Evolutionary conservation across 2,797 vertebrate species (phyloP), one percentile per base, ranked within the genome.

Genomic region (Macrochelys suwanniensis): DNA sequence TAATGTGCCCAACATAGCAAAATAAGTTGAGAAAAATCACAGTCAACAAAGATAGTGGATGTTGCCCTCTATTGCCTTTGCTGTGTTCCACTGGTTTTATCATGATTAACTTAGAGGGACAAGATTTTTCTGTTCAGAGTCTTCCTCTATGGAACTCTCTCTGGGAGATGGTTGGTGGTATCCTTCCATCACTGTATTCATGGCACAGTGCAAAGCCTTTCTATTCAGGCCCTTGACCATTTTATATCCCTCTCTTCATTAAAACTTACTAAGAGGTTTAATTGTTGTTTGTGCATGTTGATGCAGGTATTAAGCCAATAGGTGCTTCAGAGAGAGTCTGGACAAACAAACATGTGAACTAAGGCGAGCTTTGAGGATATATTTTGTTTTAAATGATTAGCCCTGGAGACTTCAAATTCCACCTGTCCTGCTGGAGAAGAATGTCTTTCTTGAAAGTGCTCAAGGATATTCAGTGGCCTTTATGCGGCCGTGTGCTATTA

Each of bases 201-300:
- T 9, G 51, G 81, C 49, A 13, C 37, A 45, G 21, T 11, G 7
- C 21, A 84, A 90, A 89, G 2, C 1, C 50, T 79, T 13, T 33
- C 19, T 57, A 87, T 56, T 56, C 80, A 87, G 90, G 23, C 45
- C 26, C 87, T 74, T 16, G 7, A 76, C 25, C 91, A 7, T 61
- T 91, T 92, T 53, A 47, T 47, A 56, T 51, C 68, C 49, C 89
- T 89, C 80, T 33, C 21, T 92, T 90, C 47, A 65, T 88, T 95
- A 88, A 74, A 80, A 31, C 85, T 80, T 96, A n/a, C 47, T 51
- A 74, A n/a, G 33, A 94, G 59, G 84, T 91, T 84, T 93, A 71
- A 71, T 71, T 42, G 42, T 71, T 42, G 42, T 84, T 89, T 78
- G 82, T 16, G 78, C 49, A 5, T 61, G 80, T 85, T 92, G 88